These are phyloP conservation scores for Mandrillus leucophaeus DNA, from an alignment of 2,113 vertebrate species.

Conservation along the genomic window DNA sequence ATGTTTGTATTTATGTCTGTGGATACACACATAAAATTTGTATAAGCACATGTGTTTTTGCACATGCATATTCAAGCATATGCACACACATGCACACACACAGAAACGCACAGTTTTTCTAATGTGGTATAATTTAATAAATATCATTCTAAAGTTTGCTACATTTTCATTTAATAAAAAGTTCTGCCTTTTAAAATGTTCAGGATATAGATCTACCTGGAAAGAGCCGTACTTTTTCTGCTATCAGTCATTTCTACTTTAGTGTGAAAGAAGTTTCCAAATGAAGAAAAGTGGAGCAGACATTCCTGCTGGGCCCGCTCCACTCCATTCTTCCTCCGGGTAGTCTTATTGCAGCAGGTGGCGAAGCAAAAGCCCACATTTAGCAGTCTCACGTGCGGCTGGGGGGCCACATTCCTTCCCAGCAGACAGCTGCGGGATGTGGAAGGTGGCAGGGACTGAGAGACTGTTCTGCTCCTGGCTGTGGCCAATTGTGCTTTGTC, in stretches of 20 bases:
- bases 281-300: background rate
- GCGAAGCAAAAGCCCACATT: background rate
- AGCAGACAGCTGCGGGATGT: background rate
- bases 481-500: background rate
- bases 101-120: background rate
- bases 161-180: conserved; percentile 11
- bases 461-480: background rate
- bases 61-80: background rate
- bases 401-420: background rate
- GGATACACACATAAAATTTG: background rate
- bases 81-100: background rate
- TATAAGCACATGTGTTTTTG: background rate
- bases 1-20: background rate
- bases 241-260: conserved; percentile 15
- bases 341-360: background rate
- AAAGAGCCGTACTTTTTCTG: background rate
- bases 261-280: conserved; percentile 9
- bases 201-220: background rate
- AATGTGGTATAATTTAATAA: background rate
- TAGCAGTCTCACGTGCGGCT: background rate
- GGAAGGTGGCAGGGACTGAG: background rate
- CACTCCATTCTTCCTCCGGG: background rate
- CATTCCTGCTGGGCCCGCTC: background rate
- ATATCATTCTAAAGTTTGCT: background rate
- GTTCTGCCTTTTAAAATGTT: background rate